phyloP scores from a whole-genome alignment of 2,888 invertebrate genomes.

The Carabus problematicus region DNA sequence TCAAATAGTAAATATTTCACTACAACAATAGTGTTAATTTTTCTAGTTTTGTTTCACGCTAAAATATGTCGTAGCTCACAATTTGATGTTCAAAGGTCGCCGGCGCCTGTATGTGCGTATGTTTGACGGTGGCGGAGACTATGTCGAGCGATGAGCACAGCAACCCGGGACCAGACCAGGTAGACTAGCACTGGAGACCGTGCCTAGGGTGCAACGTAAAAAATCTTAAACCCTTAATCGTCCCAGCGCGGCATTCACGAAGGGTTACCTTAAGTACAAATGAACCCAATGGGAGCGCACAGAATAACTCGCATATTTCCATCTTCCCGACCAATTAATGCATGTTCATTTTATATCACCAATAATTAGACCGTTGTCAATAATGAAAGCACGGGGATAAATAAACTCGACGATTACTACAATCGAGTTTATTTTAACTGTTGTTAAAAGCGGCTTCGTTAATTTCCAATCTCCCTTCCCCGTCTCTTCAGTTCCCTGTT shows the following conservation, averaged over 20 bases:
- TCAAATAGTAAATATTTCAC: too few species aligned
- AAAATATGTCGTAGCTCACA: too few species aligned
- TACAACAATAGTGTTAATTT: too few species aligned
- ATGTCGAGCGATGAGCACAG: too few species aligned
- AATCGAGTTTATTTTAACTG: constrained; percentile 38
- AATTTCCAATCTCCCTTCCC: constrained; percentile 18
- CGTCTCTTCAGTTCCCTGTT: background rate
- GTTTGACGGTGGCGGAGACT: too few species aligned
- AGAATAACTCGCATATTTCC: constrained; percentile 28
- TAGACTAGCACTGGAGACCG: constrained; percentile 2
- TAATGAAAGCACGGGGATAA: constrained; percentile 31
- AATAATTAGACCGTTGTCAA: constrained; percentile 38
- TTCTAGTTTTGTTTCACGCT: too few species aligned
- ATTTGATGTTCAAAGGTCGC: too few species aligned
- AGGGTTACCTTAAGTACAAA: constrained; percentile 23
- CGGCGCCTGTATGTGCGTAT: too few species aligned
- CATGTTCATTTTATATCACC: constrained; percentile 33
- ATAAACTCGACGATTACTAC: constrained; percentile 12
- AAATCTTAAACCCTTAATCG: constrained; percentile 19
- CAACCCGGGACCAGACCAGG: constrained; percentile 1
- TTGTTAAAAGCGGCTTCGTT: constrained; percentile 26
- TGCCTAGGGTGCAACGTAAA: constrained; percentile 11
- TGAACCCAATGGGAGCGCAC: background rate
- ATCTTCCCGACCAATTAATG: constrained; percentile 30
- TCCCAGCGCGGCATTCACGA: constrained; percentile 10